Conservation (phyloP, 2,888 invertebrate genomes). For the Noctua fimbriata region DNA sequence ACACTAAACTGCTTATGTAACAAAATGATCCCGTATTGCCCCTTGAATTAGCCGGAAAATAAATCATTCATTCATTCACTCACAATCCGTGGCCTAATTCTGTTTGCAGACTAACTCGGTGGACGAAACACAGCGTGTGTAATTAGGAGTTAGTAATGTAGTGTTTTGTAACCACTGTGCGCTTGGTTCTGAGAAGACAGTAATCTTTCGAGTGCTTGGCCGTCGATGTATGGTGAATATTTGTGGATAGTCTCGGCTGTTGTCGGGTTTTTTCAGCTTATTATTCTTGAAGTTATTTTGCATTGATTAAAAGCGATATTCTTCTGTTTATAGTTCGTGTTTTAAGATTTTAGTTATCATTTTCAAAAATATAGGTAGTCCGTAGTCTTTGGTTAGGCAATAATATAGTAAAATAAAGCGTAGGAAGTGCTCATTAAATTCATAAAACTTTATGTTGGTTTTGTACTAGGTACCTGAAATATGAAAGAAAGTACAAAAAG, state of each 20-base stretch:
- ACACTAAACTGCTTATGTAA: constrained; percentile 53
- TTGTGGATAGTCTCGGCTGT: constrained; percentile 35
- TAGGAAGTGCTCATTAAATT: constrained; percentile 7
- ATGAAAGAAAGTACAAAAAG: constrained; percentile 7
- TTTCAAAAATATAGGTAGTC: not conserved
- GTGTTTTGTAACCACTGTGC: constrained; percentile 59
- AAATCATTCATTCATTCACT: constrained; percentile 68
- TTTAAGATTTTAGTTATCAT: not conserved
- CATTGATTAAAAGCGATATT: not conserved
- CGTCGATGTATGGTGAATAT: constrained; percentile 48
- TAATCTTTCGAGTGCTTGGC: constrained; percentile 58
- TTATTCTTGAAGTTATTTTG: not conserved
- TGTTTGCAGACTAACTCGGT: constrained; percentile 53
- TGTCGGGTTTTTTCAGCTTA: not conserved
- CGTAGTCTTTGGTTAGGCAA: not conserved
- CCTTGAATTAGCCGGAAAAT: constrained; percentile 60
- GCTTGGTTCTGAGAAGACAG: constrained; percentile 37
- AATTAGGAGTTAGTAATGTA: constrained; percentile 67
- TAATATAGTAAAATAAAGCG: constrained; percentile 7
- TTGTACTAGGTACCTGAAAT: constrained; percentile 1
- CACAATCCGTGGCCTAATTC: constrained; percentile 65
- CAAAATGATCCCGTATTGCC: constrained; percentile 49
- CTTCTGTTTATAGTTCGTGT: not conserved
- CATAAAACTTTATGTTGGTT: constrained; percentile 34
- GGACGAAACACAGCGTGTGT: constrained; percentile 63